Percentiles rank a stretch among this genome's conserved stretches.
These are phyloP conservation scores for Neodontobutis hainanensis DNA, from an alignment of 2,113 vertebrate genomes.

Conservation along the genomic window DNA sequence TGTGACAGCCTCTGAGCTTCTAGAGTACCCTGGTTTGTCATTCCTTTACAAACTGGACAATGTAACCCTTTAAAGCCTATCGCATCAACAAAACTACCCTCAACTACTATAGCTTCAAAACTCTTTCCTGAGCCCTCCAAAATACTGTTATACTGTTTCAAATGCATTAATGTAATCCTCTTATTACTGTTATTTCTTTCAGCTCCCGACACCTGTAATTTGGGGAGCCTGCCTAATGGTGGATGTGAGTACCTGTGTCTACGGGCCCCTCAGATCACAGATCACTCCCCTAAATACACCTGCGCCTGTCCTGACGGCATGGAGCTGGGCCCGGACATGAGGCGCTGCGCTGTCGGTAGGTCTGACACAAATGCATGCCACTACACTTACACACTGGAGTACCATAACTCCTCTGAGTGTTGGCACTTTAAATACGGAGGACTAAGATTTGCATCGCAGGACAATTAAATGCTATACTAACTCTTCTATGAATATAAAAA, in stretches of 20 bases:
- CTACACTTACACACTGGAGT: too few relatives aligned
- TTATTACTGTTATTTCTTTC: conserved; percentile 11
- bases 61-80: too few relatives aligned
- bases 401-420: too few relatives aligned
- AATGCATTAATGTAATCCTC: not conserved
- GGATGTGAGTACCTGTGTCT: conserved; percentile 97
- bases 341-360: conserved; percentile 89
- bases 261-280: conserved; percentile 91
- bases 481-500: too few relatives aligned
- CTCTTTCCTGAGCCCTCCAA: too few relatives aligned
- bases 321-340: conserved; percentile 94
- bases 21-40: too few relatives aligned
- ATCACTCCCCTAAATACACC: conserved; percentile 92
- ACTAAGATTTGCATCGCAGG: too few relatives aligned
- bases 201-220: conserved; percentile 91
- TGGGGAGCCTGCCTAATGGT: conserved; percentile 88
- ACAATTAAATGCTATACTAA: too few relatives aligned
- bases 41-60: too few relatives aligned
- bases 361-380: not conserved
- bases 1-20: not conserved
- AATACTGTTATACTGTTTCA: not conserved
- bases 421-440: too few relatives aligned
- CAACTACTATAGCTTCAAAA: too few relatives aligned
- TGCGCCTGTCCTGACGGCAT: conserved; percentile 94
- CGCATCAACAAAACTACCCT: too few relatives aligned